Conservation (phyloP, 2,113 vertebrate species). For the Antechinus stuartii region DNA sequence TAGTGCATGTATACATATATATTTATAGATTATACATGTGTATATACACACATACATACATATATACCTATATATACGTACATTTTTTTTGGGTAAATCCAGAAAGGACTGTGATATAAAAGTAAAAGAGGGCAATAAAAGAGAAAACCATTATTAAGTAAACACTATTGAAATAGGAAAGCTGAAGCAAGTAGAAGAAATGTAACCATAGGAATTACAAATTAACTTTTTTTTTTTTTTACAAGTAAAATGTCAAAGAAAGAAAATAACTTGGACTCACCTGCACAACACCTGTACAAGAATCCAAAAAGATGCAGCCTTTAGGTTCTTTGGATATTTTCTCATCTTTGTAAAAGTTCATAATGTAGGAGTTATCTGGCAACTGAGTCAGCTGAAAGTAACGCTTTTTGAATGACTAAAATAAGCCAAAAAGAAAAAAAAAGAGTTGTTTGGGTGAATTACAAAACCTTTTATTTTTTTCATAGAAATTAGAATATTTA, state of each 20-base stretch:
- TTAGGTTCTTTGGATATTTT: constrained; percentile 99
- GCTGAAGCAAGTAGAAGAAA: background rate
- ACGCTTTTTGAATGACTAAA: constrained; percentile 97
- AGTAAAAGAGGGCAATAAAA: background rate
- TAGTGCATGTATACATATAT: no score
- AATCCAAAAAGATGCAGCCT: constrained; percentile 99
- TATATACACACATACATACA: no score
- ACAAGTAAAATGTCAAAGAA: background rate
- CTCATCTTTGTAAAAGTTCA: constrained; percentile 99
- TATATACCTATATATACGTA: background rate
- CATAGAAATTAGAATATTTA: constrained; percentile 17
- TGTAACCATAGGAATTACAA: background rate
- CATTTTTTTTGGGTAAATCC: background rate
- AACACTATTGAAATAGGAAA: background rate
- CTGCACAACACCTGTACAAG: constrained; percentile 97
- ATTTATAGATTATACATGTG: no score
- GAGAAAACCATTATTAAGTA: background rate
- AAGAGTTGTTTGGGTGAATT: constrained; percentile 36
- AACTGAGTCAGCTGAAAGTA: constrained; percentile 98
- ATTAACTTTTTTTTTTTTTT: background rate
- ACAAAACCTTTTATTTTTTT: background rate
- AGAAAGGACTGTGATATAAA: background rate
- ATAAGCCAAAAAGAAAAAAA: constrained; percentile 35
- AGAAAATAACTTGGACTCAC: constrained; percentile 81
- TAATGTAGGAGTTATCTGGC: constrained; percentile 98